Percentiles rank a stretch among this genome's conserved stretches.
phyloP scores from a whole-genome alignment of 1,140 invertebrate genomes.

The Pogonomyrmex barbatus region DNA sequence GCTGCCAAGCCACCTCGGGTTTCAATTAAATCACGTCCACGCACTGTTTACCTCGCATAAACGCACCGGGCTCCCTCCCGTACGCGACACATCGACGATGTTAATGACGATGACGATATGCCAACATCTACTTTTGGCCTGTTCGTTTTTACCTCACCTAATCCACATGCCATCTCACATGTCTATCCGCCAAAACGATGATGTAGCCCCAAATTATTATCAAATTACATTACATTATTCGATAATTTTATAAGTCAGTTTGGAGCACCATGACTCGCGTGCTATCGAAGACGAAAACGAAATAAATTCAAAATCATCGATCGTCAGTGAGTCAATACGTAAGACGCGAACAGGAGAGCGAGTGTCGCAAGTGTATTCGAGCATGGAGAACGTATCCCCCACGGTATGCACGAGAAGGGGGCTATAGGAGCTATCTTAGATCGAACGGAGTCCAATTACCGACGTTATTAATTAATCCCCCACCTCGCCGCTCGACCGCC shows the following conservation, averaged over 20 bases:
- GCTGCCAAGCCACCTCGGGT: constrained; percentile 67
- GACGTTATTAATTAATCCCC: constrained; percentile 83
- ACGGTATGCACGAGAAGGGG: constrained; percentile 69
- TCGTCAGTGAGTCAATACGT: constrained; percentile 39
- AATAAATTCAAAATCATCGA: constrained; percentile 32
- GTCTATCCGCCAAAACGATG: not conserved
- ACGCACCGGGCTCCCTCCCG: constrained; percentile 67
- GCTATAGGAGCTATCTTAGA: constrained; percentile 81
- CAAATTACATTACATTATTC: not conserved
- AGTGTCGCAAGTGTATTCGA: constrained; percentile 68
- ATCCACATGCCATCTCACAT: not conserved
- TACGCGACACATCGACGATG: constrained; percentile 47
- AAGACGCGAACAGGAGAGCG: constrained; percentile 37
- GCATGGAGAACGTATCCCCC: constrained; percentile 70
- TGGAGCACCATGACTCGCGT: not conserved
- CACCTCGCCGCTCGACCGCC: constrained; percentile 59
- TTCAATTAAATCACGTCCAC: constrained; percentile 80
- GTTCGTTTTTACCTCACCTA: constrained; percentile 18
- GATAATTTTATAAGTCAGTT: not conserved
- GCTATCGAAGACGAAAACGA: not conserved
- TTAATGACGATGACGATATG: constrained; percentile 68
- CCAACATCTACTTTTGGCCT: not conserved
- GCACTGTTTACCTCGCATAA: constrained; percentile 79
- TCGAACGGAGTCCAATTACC: constrained; percentile 82
- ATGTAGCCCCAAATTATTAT: not conserved